Percentiles rank a stretch among this genome's conserved stretches.
phyloP scores from a whole-genome alignment of 2,888 invertebrate species.

The Nephrotoma guestfalica region DNA sequence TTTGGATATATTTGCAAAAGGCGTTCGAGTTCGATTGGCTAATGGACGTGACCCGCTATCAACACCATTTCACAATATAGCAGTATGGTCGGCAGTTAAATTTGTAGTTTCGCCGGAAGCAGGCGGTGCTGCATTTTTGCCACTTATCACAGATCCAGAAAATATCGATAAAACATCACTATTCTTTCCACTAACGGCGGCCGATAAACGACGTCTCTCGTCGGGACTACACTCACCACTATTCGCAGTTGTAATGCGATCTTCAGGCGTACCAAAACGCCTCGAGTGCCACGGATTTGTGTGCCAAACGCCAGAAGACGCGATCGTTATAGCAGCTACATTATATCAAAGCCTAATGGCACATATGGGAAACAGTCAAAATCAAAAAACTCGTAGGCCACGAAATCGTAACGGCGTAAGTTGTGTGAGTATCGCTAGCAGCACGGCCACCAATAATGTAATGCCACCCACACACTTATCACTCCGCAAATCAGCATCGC shows the following conservation, averaged over 20 bases:
- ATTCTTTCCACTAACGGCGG: slow-evolving; percentile 36
- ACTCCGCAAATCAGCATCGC: slow-evolving; percentile 23
- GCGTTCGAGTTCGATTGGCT: slow-evolving; percentile 57
- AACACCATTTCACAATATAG: slow-evolving; percentile 80
- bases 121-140: slow-evolving; percentile 59
- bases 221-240: slow-evolving; percentile 58
- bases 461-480: slow-evolving; percentile 21
- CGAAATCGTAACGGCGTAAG: slow-evolving; percentile 61
- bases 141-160: slow-evolving; percentile 68
- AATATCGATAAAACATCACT: slow-evolving; percentile 58
- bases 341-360: slow-evolving; percentile 78
- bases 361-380: slow-evolving; percentile 45
- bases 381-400: slow-evolving; percentile 37
- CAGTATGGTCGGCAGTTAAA: slow-evolving; percentile 86
- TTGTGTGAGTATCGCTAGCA: slow-evolving; percentile 60
- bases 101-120: slow-evolving; percentile 54
- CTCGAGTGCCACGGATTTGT: slow-evolving; percentile 85
- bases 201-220: slow-evolving; percentile 29
- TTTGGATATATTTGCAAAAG: slow-evolving; percentile 35
- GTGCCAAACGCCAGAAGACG: slow-evolving; percentile 79
- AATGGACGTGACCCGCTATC: slow-evolving; percentile 41
- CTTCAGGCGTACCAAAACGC: slow-evolving; percentile 56
- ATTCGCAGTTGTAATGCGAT: slow-evolving; percentile 81
- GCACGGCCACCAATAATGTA: slow-evolving; percentile 32
- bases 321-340: slow-evolving; percentile 81